These are phyloP conservation scores for Periophthalmus magnuspinnatus DNA, from an alignment of 2,797 vertebrate species.

Conservation along the genomic window DNA sequence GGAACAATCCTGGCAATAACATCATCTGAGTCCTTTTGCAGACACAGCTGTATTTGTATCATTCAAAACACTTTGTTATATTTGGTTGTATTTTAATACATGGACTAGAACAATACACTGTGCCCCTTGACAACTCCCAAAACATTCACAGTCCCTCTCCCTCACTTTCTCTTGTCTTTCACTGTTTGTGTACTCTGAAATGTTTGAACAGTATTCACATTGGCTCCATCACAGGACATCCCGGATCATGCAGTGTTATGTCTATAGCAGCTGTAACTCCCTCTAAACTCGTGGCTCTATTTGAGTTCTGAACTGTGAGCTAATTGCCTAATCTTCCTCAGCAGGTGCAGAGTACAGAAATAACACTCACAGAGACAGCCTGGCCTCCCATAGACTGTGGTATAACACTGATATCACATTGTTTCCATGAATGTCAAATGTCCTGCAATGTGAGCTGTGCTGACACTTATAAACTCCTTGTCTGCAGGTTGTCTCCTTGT, in stretches of 20 bases:
- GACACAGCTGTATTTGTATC: background rate
- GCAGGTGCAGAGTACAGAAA: conserved; percentile 60
- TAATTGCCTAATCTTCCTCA: conserved; percentile 56
- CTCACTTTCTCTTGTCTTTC: background rate
- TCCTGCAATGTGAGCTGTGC: background rate
- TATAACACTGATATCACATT: conserved; percentile 29
- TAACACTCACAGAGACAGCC: conserved; percentile 30
- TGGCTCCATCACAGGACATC: background rate
- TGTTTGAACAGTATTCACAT: background rate
- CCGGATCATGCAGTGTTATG: conserved; percentile 2
- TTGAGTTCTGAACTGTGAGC: conserved; percentile 44
- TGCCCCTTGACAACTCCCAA: too few relatives aligned
- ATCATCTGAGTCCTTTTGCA: background rate
- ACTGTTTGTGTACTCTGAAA: background rate
- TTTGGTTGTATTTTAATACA: background rate
- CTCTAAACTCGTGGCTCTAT: conserved; percentile 28
- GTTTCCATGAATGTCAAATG: conserved; percentile 26
- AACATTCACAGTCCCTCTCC: too few relatives aligned
- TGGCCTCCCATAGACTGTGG: conserved; percentile 4
- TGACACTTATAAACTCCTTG: conserved; percentile 1
- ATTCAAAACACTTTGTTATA: background rate
- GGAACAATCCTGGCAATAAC: too few relatives aligned
- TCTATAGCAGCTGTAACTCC: conserved; percentile 34
- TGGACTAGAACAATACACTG: background rate
- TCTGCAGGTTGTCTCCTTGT: background rate